These are phyloP conservation scores for Metellina segmentata DNA, from an alignment of 2,888 invertebrate genomes.

Conservation along the genomic window DNA sequence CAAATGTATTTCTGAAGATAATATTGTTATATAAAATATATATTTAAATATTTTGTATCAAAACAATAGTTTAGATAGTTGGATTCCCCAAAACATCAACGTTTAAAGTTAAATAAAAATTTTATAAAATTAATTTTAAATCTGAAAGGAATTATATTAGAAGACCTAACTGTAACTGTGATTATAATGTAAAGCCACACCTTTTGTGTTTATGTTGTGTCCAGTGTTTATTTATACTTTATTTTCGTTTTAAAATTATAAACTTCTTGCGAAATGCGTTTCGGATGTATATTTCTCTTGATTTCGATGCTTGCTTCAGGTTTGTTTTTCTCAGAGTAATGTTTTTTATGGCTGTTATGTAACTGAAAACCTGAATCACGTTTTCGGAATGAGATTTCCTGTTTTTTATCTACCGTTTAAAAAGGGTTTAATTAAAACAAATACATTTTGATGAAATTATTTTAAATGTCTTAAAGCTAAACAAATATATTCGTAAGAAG, in stretches of 20 bases:
- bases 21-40: too few species aligned
- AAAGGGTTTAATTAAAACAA: not conserved
- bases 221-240: not conserved
- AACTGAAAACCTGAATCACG: not conserved
- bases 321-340: not conserved
- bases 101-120: not conserved
- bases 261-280: not conserved
- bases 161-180: constrained; percentile 6
- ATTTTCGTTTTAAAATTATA: not conserved
- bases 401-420: not conserved
- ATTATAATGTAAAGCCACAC: constrained; percentile 7
- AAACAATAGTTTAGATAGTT: not conserved
- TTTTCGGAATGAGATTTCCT: not conserved
- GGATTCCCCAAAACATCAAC: not conserved
- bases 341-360: too few species aligned
- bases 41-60: not conserved
- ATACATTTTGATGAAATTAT: not conserved
- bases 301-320: not conserved
- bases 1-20: too few species aligned
- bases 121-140: not conserved
- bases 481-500: too few species aligned
- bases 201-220: constrained; percentile 31
- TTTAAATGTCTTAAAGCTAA: too few species aligned
- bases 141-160: too few species aligned
- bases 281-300: too few species aligned